These are phyloP conservation scores for Leptinotarsa peninsularis DNA, from an alignment of 2,888 invertebrate genomes.

Conservation along the genomic window DNA sequence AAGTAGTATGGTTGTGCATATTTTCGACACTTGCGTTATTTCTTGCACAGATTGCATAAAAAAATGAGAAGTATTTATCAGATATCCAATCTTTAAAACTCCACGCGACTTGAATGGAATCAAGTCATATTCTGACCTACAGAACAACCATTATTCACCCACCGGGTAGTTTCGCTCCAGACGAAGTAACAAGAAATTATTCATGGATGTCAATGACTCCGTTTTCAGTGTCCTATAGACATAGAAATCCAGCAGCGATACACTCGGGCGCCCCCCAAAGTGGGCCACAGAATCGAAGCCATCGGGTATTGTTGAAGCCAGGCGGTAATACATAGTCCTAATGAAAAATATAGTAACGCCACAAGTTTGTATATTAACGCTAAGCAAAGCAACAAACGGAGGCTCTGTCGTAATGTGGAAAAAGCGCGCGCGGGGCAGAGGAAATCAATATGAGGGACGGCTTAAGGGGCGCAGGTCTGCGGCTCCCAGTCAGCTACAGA, in stretches of 20 bases:
- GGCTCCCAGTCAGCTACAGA: slow-evolving; percentile 67
- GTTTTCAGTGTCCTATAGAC: slow-evolving; percentile 11
- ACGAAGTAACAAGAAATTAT: slow-evolving; percentile 12
- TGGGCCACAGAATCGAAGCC: not conserved
- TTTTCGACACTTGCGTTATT: too few relatives aligned
- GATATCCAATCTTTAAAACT: too few relatives aligned
- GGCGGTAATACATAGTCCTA: slow-evolving; percentile 7
- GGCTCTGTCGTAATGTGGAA: slow-evolving; percentile 45
- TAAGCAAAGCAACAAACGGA: slow-evolving; percentile 56
- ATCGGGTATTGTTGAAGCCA: not conserved
- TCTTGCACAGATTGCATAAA: too few relatives aligned
- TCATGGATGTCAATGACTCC: slow-evolving; percentile 18
- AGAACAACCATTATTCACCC: not conserved
- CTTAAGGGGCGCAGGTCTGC: slow-evolving; percentile 66
- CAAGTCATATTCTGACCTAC: not conserved
- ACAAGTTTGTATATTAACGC: slow-evolving; percentile 41
- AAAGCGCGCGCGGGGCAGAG: slow-evolving; percentile 59
- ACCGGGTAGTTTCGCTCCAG: not conserved
- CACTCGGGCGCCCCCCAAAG: not conserved
- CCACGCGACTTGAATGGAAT: too few relatives aligned
- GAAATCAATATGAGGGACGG: slow-evolving; percentile 66
- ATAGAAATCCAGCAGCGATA: not conserved
- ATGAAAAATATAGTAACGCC: slow-evolving; percentile 35
- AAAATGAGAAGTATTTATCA: too few relatives aligned
- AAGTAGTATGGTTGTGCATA: too few relatives aligned